These are phyloP conservation scores for Vanessa tameamea DNA, from an alignment of 1,140 invertebrate genomes.

Conservation along the genomic window DNA sequence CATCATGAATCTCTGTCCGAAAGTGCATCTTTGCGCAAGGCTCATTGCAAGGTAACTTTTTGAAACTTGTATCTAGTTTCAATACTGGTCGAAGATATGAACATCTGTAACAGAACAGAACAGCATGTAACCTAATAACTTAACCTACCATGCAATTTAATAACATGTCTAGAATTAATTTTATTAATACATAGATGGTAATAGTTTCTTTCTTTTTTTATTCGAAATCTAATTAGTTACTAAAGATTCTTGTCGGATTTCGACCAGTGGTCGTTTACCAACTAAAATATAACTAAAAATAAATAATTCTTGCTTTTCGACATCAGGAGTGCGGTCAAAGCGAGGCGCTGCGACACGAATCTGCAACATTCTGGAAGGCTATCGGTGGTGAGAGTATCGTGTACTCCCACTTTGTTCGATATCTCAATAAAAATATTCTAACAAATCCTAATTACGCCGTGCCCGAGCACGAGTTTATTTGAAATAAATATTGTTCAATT, in stretches of 20 bases:
- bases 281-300: too few relatives aligned
- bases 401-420: slow-evolving; percentile 47
- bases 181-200: too few relatives aligned
- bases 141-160: too few relatives aligned
- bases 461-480: slow-evolving; percentile 42
- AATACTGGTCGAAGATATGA: too few relatives aligned
- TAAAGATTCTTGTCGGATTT: too few relatives aligned
- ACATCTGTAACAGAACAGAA: too few relatives aligned
- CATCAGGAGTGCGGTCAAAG: slow-evolving; percentile 61
- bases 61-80: too few relatives aligned
- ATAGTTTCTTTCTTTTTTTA: too few relatives aligned
- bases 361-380: slow-evolving; percentile 50
- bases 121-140: too few relatives aligned
- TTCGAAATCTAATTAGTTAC: too few relatives aligned
- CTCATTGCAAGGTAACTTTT: slow-evolving; percentile 14
- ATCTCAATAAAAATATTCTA: slow-evolving; percentile 48
- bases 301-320: not conserved
- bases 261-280: too few relatives aligned
- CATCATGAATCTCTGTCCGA: slow-evolving; percentile 1
- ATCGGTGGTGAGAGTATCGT: slow-evolving; percentile 59
- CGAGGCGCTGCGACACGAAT: slow-evolving; percentile 42
- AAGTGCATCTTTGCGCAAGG: not conserved
- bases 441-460: slow-evolving; percentile 60
- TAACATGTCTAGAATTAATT: too few relatives aligned
- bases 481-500: slow-evolving; percentile 15